Percentiles rank a stretch among this genome's conserved stretches.
phyloP scores from a whole-genome alignment of 92 coral and sea anemone species.

The Parazoanthus atlanticus region DNA sequence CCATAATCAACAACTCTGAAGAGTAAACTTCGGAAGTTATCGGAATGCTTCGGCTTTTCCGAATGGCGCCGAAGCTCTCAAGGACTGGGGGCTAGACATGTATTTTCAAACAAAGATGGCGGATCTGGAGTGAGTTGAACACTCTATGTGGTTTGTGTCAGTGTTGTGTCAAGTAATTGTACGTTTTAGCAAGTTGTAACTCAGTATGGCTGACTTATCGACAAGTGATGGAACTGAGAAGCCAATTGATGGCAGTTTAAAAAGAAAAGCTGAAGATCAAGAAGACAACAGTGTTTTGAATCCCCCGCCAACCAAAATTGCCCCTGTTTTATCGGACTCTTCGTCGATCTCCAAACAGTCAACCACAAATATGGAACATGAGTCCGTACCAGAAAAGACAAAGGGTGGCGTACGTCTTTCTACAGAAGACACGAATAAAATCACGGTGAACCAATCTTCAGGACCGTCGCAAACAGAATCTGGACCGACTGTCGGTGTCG shows the following conservation, averaged over 20 bases:
- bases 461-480: constrained; percentile 44
- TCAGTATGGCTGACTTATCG: constrained; percentile 27
- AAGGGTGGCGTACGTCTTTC: constrained; percentile 25
- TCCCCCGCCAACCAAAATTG: constrained; percentile 65
- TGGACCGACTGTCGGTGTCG: constrained; percentile 34
- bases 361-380: constrained; percentile 35
- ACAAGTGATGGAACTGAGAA: not conserved
- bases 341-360: constrained; percentile 16
- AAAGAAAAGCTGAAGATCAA: constrained; percentile 25
- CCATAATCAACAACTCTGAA: constrained; percentile 54
- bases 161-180: not conserved
- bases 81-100: not conserved
- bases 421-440: constrained; percentile 25
- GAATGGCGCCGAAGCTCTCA: constrained; percentile 10
- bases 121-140: not conserved
- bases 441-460: not conserved
- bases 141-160: not conserved
- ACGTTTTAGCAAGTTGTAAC: not conserved
- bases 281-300: constrained; percentile 28
- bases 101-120: constrained; percentile 10
- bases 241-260: constrained; percentile 17
- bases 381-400: constrained; percentile 43
- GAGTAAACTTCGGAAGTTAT: constrained; percentile 7
- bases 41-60: constrained; percentile 26
- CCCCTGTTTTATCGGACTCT: constrained; percentile 16